Evolutionary conservation across 2,113 vertebrate genomes (phyloP).

Genomic region (Phyllostomus hastatus): DNA sequence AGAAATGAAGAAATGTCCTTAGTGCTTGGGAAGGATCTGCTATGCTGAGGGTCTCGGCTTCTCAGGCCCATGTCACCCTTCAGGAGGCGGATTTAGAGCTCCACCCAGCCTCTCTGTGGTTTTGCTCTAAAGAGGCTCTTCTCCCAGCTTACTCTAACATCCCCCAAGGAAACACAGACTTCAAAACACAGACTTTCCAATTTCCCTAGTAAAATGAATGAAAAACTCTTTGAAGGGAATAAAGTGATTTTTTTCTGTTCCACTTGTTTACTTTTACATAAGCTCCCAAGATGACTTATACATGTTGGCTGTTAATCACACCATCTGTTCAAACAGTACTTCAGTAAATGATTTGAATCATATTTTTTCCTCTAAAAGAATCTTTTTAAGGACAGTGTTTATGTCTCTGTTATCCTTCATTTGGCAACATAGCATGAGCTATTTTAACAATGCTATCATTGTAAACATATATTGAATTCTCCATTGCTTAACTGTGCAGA

Average conservation of each 20-base stretch:
- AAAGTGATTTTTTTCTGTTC: slow-evolving; percentile 77
- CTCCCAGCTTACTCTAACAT: neutral
- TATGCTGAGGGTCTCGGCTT: neutral
- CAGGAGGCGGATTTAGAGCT: neutral
- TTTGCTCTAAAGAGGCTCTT: neutral
- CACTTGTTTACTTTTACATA: slow-evolving; percentile 83
- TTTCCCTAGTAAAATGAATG: slow-evolving; percentile 79
- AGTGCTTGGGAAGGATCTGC: neutral
- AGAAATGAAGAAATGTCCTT: neutral
- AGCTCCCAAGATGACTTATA: slow-evolving; percentile 85
- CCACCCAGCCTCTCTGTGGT: neutral
- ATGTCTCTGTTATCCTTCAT: slow-evolving; percentile 84
- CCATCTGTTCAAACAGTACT: slow-evolving; percentile 84
- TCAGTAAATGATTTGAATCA: slow-evolving; percentile 81
- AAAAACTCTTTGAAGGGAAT: slow-evolving; percentile 78
- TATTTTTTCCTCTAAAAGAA: slow-evolving; percentile 80
- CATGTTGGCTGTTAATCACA: slow-evolving; percentile 85
- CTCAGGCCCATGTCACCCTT: neutral
- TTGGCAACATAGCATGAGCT: slow-evolving; percentile 81
- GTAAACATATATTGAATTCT: slow-evolving; percentile 77
- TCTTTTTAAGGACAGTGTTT: slow-evolving; percentile 83
- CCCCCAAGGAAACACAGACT: slow-evolving; percentile 33
- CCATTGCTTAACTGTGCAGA: neutral
- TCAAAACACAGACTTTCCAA: slow-evolving; percentile 65
- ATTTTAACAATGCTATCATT: slow-evolving; percentile 83